Conservation (phyloP, 1,140 invertebrate genomes). For the Paraescarpia echinospica region DNA sequence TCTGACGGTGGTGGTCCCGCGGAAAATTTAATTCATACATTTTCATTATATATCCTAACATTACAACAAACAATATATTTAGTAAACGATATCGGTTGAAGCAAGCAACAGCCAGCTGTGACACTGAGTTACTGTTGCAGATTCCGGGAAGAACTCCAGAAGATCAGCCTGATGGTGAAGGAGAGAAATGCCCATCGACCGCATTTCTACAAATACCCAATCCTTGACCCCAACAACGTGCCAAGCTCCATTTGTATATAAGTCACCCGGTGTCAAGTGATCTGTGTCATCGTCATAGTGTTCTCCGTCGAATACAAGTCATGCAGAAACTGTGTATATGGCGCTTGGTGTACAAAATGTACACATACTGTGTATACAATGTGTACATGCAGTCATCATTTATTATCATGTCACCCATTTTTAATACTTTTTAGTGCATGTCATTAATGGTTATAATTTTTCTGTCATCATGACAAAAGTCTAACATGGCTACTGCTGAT, state of each 20-base stretch:
- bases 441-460: too few species aligned
- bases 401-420: background rate
- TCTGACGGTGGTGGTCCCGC: too few species aligned
- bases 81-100: too few species aligned
- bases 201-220: conserved; percentile 41
- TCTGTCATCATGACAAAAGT: too few species aligned
- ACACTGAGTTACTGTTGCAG: conserved; percentile 34
- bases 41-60: too few species aligned
- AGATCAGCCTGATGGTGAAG: conserved; percentile 43
- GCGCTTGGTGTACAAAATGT: background rate
- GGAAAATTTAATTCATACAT: too few species aligned
- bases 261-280: background rate
- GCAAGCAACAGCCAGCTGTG: too few species aligned
- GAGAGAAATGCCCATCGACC: conserved; percentile 37
- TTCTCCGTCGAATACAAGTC: too few species aligned
- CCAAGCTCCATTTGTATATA: conserved; percentile 54
- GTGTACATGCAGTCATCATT: background rate
- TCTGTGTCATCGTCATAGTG: background rate
- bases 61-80: too few species aligned
- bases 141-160: conserved; percentile 43
- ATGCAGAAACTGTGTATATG: background rate
- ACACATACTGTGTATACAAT: background rate
- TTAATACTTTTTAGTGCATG: too few species aligned
- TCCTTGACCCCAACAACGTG: conserved; percentile 50
- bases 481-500: too few species aligned